Evolutionary conservation across 2,113 vertebrate genomes (phyloP), one percentile per base, ranked within the genome.

Genomic region (Pelmatolapia mariae): DNA sequence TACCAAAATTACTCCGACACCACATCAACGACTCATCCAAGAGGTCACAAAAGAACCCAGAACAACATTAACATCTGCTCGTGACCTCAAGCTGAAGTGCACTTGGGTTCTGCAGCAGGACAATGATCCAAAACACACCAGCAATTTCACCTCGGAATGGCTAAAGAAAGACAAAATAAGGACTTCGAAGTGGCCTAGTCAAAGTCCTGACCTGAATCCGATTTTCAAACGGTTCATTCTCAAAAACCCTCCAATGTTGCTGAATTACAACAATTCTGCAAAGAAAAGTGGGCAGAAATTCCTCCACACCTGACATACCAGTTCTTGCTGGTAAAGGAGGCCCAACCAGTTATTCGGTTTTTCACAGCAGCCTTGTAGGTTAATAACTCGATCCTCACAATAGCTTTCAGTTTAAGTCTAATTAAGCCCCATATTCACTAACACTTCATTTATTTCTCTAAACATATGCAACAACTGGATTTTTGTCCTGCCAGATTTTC

Each of bases 401-500:
- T 76, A 29, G 71, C 10, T 19, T 76, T 76, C 24, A 29, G 15
- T 47, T 50, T 29, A 47, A 47, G 43, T 50, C 71, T 50, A 47
- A 76, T 29, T 47, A 50, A 50, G 43, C 43, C 40, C 24, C 71
- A 76, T 19, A 56, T 16, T 56, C 33, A 56, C 18, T 54, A 36
- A 16, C 26, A 78, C 68, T 81, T 13, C 3, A 19, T 76, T 22
- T 83, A 56, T 87, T 88, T 89, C 80, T 81, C 88, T 47, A n/a
- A 84, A 89, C 80, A 86, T 81, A 83, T 87, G 84, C 29, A 52
- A 45, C 45, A 31, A 11, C 19, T 76, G 73, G 47, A 11, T 45
- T 83, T 82, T 57, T 57, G 43, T 89, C 83, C 84, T 87, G 50
- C 59, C 81, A 82, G 87, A 87, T 85, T 38, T 47, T 78, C 47